Evolutionary conservation across 2,113 vertebrate species (phyloP).

Genomic region (Dolichallabes microphthalmus): DNA sequence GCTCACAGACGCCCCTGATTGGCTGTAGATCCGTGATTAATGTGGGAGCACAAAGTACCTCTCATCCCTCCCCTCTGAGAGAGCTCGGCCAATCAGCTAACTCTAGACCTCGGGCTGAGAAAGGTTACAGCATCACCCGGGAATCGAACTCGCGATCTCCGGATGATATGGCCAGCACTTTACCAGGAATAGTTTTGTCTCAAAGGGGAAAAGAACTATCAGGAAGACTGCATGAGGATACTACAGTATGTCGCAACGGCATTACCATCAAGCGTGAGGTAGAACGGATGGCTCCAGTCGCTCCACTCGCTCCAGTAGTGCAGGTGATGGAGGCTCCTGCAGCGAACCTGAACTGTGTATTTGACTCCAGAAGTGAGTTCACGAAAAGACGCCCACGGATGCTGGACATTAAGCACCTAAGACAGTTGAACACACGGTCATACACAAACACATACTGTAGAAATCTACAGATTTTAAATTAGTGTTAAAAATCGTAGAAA

Average conservation of each 20-base stretch:
- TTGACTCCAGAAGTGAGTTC: slow-evolving; percentile 66
- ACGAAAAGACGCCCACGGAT: slow-evolving; percentile 63
- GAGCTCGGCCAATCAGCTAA: too few species aligned
- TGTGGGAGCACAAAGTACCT: too few species aligned
- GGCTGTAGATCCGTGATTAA: too few species aligned
- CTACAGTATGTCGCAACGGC: too few species aligned
- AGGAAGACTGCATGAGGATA: background rate
- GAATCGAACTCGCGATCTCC: too few species aligned
- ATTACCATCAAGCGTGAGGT: slow-evolving; percentile 64
- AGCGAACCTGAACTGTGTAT: slow-evolving; percentile 75
- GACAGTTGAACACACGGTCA: background rate
- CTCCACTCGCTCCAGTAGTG: slow-evolving; percentile 87
- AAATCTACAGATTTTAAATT: background rate
- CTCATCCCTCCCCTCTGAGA: too few species aligned
- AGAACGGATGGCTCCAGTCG: slow-evolving; percentile 78
- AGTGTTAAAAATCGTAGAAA: background rate
- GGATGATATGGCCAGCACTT: too few species aligned
- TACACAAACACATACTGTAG: background rate
- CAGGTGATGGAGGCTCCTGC: slow-evolving; percentile 57
- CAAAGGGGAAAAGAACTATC: too few species aligned
- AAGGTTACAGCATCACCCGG: too few species aligned
- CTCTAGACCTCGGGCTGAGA: too few species aligned
- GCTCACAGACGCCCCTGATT: too few species aligned
- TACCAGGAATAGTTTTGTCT: too few species aligned
- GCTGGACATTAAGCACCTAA: slow-evolving; percentile 67